Conservation (phyloP, 2,113 vertebrate genomes). For the Laterallus jamaicensis region DNA sequence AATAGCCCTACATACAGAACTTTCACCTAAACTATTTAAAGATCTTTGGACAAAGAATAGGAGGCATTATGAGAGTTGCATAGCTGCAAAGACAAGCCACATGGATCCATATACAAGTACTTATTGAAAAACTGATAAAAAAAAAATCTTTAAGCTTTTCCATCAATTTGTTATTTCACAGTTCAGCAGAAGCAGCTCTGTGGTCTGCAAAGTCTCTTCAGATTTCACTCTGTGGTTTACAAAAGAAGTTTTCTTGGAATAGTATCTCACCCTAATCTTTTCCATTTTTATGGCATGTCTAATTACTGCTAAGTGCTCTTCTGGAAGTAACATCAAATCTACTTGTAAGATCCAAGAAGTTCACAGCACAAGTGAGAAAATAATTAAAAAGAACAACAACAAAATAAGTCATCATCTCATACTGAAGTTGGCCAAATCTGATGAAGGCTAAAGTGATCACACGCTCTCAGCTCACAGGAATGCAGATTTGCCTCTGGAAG, state of each 20-base stretch:
- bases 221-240: not conserved
- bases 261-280: not conserved
- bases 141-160: not conserved
- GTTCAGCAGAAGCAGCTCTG: not conserved
- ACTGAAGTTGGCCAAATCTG: conserved; percentile 5
- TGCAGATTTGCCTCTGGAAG: not conserved
- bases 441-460: conserved; percentile 13
- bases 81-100: not conserved
- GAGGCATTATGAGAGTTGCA: not conserved
- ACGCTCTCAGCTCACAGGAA: not conserved
- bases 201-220: not conserved
- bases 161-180: not conserved
- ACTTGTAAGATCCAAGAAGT: not conserved
- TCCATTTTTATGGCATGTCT: not conserved
- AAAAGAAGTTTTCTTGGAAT: not conserved
- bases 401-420: conserved; percentile 6
- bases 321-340: conserved; percentile 8
- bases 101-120: not conserved
- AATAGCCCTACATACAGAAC: not conserved
- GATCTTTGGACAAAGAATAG: not conserved
- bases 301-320: not conserved
- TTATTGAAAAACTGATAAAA: not conserved
- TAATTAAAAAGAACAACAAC: not conserved
- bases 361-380: conserved; percentile 12
- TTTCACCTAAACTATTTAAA: not conserved